phyloP scores from a whole-genome alignment of 2,888 invertebrate species.

The Sympetrum striolatum region DNA sequence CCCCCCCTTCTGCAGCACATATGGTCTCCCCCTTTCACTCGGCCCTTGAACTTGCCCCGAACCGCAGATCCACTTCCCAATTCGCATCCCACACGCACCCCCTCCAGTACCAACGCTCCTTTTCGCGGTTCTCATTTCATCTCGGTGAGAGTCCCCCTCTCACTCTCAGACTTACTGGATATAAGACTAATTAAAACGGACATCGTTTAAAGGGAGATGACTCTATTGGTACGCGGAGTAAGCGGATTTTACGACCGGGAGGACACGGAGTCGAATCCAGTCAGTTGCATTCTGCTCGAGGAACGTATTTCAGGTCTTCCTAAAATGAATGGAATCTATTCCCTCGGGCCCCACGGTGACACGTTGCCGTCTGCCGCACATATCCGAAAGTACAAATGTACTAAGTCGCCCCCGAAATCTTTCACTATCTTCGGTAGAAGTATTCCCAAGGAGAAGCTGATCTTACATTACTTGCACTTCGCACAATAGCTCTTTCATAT shows the following conservation, averaged over 20 bases:
- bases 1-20: constrained; percentile 21
- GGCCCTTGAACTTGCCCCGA: constrained; percentile 22
- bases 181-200: constrained; percentile 27
- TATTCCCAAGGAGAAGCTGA: too few species aligned
- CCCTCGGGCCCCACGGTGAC: too few species aligned
- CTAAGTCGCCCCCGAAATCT: too few species aligned
- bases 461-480: too few species aligned
- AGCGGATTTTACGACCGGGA: neutral
- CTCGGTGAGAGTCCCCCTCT: neutral
- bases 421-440: too few species aligned
- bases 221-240: neutral
- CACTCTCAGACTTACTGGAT: neutral
- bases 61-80: constrained; percentile 48
- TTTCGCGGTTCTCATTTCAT: constrained; percentile 23
- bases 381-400: too few species aligned
- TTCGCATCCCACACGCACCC: constrained; percentile 44
- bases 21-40: constrained; percentile 3
- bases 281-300: neutral
- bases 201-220: neutral
- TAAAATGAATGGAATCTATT: too few species aligned
- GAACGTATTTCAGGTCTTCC: neutral
- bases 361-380: too few species aligned
- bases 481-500: too few species aligned
- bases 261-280: neutral
- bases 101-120: neutral